A percentile compares a stretch with the other conserved stretches of the same genome.
phyloP scores from a whole-genome alignment of 1,140 invertebrate genomes.

The Aplysia californica region DNA sequence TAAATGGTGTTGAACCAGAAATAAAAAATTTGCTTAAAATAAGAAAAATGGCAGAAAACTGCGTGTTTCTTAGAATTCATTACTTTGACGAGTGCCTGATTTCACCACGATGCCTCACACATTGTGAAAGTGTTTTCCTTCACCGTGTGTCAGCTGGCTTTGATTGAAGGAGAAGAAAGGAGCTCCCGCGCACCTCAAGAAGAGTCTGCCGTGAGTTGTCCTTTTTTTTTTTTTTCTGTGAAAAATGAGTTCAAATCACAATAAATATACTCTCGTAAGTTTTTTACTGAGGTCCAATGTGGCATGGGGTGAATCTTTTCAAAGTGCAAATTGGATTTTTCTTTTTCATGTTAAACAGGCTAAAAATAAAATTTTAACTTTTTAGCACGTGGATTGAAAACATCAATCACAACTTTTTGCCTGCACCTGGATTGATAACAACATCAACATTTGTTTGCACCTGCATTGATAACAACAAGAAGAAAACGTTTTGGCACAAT shows the following conservation, averaged over 20 bases:
- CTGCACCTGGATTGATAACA: too few relatives aligned
- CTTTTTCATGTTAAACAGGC: neutral
- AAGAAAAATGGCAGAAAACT: too few relatives aligned
- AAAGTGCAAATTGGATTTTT: neutral
- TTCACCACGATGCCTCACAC: too few relatives aligned
- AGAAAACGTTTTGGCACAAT: too few relatives aligned
- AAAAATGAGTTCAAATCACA: neutral
- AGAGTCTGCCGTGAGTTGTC: neutral
- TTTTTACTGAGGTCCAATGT: neutral
- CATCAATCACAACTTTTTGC: too few relatives aligned
- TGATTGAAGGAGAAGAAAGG: conserved; percentile 67
- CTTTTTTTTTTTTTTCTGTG: neutral
- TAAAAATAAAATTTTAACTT: neutral
- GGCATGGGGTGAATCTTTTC: too few relatives aligned
- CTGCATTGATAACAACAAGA: too few relatives aligned
- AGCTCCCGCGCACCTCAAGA: conserved; percentile 39
- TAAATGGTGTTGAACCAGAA: neutral
- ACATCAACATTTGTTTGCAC: too few relatives aligned
- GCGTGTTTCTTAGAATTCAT: neutral
- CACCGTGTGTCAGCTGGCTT: conserved; percentile 44
- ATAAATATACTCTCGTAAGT: neutral
- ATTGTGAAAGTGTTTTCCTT: conserved; percentile 32
- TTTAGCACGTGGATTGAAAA: too few relatives aligned
- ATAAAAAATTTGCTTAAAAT: neutral
- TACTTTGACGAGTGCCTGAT: too few relatives aligned